Base-by-base conservation (phyloP, 2,888 invertebrate genomes). In the Subacronicta megacephala region DNA sequence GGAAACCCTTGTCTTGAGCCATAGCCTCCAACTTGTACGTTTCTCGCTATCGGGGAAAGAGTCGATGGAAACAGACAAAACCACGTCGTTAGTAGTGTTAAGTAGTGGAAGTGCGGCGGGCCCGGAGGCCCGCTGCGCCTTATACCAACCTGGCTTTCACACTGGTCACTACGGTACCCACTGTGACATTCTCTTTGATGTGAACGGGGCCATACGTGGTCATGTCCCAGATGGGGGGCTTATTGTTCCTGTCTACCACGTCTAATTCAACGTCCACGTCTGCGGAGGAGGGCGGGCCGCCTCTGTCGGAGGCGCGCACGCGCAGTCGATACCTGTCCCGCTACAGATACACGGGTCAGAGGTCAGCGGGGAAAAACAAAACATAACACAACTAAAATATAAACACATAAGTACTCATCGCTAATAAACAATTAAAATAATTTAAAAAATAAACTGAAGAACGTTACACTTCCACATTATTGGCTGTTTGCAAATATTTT, bases 171-270 rank as follows among this genome's bases (percentile, higher is more conserved):
- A 98, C 97, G 95, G 98, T 98, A 96, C 98, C 98, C 96, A 98
- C 98, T 96, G 98, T 98, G 96, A 98, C 98, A 97, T 98, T 98
- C 97, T 99, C 98, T 96, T 97, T 97, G 96, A 98, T 98, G 97
- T 97, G 97, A 96, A 98, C 98, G 96, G 98, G 98, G 96, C 98
- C 98, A 96, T 98, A 98, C 95, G 98, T 96, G 95, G 96, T 96
- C 95, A 96, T 96, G 96, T 98, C 98, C 98, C 98, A 99, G 95
- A 98, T 97, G 95, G 98, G 98, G 95, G 97, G 99, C 96, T 98
- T 99, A 97, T 98, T 98, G 97, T 98, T 99, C 96, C 98, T 97
- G 96, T 98, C 98, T 95, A 99, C 99, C 95, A 99, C 98, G 96
- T 98, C 98, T 96, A 99, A 97, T 95, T 98, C 97, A 95, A 99